A percentile compares a stretch with the other conserved stretches of the same genome.
Evolutionary conservation across 2,888 invertebrate species (phyloP).

Genomic region (Melanostoma scalare): DNA sequence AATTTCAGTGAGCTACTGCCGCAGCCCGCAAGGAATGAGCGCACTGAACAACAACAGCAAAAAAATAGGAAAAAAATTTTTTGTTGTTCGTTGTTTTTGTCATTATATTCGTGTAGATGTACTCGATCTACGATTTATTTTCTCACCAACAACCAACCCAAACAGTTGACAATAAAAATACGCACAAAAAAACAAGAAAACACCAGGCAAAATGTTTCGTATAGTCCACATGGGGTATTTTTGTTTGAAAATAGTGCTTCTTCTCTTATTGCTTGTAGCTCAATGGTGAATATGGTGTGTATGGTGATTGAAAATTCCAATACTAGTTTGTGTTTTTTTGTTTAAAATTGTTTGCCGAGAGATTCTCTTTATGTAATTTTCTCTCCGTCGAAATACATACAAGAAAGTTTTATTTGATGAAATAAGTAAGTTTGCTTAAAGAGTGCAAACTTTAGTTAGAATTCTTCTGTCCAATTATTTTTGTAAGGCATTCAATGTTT

Average conservation of each 20-base stretch:
- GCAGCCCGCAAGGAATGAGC: constrained; percentile 9
- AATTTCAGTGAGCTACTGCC: constrained; percentile 47
- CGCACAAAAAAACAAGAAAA: constrained; percentile 11
- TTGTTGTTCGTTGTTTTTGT: constrained; percentile 14
- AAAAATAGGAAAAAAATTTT: background rate
- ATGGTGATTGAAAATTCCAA: constrained; percentile 19
- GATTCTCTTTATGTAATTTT: background rate
- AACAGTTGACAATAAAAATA: constrained; percentile 26
- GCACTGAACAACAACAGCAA: constrained; percentile 5
- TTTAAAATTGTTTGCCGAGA: background rate
- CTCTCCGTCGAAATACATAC: background rate
- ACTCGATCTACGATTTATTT: background rate
- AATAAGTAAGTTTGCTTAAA: background rate
- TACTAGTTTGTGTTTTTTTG: constrained; percentile 6
- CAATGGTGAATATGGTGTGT: background rate
- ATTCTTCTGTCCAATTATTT: no score
- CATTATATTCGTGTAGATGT: background rate
- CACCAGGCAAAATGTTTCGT: constrained; percentile 9
- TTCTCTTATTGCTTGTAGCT: constrained; percentile 1
- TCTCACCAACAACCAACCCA: background rate
- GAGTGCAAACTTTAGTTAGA: no score
- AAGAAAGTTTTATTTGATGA: background rate
- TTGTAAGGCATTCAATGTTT: no score
- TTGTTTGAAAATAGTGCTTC: constrained; percentile 7
- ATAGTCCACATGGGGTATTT: constrained; percentile 14